A percentile compares a stretch with the other conserved stretches of the same genome.
Conservation (phyloP, 2,888 invertebrate species). For the Eupsilia transversa region DNA sequence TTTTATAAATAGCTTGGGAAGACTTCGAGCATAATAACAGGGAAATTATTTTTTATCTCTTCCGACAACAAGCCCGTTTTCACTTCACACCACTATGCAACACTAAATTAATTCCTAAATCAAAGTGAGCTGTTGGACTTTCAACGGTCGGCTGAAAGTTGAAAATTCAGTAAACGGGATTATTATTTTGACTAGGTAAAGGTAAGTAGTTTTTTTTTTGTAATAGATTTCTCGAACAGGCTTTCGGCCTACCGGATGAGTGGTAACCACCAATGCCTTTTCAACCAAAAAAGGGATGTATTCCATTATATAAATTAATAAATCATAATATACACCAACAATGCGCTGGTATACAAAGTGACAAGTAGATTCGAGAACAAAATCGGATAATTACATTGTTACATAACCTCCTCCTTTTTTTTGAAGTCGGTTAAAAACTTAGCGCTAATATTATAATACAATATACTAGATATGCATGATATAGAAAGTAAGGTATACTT, state of each 20-base stretch:
- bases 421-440: constrained; percentile 39
- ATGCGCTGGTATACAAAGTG: constrained; percentile 8
- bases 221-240: background rate
- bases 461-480: constrained; percentile 58
- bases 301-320: constrained; percentile 10
- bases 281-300: background rate
- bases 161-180: background rate
- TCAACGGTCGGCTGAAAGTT: background rate
- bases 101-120: background rate
- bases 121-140: background rate
- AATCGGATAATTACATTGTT: constrained; percentile 39
- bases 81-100: background rate
- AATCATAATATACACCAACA: constrained; percentile 9
- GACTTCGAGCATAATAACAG: too few species aligned
- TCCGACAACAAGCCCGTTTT: background rate
- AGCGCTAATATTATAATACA: constrained; percentile 54
- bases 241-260: background rate
- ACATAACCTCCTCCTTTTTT: constrained; percentile 30
- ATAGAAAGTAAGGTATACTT: constrained; percentile 58
- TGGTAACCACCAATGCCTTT: background rate
- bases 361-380: constrained; percentile 52
- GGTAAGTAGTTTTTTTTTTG: background rate
- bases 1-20: background rate
- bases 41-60: background rate
- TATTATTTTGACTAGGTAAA: constrained; percentile 23